These are phyloP conservation scores for Diorhabda carinulata DNA, from an alignment of 1,140 invertebrate species.

Conservation along the genomic window DNA sequence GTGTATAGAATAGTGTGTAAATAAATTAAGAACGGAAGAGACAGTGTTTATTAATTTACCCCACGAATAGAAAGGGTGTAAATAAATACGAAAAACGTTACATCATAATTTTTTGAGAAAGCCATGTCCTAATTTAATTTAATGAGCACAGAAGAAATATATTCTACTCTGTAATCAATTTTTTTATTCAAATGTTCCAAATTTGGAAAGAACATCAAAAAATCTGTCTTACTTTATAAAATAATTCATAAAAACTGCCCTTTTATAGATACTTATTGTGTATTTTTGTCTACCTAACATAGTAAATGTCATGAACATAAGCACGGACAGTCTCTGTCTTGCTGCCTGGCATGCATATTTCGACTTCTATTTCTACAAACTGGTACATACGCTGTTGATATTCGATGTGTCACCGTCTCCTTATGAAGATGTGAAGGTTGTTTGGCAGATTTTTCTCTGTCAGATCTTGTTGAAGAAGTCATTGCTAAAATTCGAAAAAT, in stretches of 20 bases:
- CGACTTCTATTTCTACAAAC: slow-evolving; percentile 42
- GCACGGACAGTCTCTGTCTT: slow-evolving; percentile 43
- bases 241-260: background rate
- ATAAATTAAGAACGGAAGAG: no score
- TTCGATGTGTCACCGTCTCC: slow-evolving; percentile 34
- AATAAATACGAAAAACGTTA: no score
- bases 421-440: slow-evolving; percentile 4
- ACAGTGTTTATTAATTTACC: no score
- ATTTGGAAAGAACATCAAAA: background rate
- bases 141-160: no score
- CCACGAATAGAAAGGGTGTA: no score
- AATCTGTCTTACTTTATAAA: background rate
- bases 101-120: no score
- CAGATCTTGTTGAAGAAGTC: slow-evolving; percentile 6
- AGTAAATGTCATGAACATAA: slow-evolving; percentile 44
- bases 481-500: slow-evolving; percentile 4
- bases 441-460: background rate
- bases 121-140: no score
- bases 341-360: slow-evolving; percentile 35
- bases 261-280: slow-evolving; percentile 30
- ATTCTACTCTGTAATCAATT: no score
- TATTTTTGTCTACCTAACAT: slow-evolving; percentile 39
- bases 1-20: no score
- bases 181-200: no score
- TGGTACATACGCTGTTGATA: slow-evolving; percentile 46